Evolutionary conservation across 2,797 vertebrate species (phyloP).

Genomic region (Myotis myotis): DNA sequence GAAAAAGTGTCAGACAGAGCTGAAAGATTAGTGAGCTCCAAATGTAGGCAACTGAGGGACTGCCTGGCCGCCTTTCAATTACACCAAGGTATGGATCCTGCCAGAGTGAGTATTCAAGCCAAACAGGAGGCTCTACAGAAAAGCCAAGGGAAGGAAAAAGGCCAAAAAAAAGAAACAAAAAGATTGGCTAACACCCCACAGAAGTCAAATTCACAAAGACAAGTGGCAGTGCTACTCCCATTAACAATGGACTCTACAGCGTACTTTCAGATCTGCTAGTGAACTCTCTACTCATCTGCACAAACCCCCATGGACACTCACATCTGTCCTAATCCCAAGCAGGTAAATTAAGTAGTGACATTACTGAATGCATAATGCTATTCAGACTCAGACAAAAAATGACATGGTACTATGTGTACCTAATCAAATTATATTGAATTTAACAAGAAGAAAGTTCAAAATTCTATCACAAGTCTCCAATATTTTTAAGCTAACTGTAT

Average conservation of each 20-base stretch:
- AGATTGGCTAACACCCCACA: background rate
- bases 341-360: background rate
- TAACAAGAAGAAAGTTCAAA: background rate
- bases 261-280: background rate
- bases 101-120: background rate
- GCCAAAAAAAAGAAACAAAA: background rate
- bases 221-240: background rate
- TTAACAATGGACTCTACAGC: background rate
- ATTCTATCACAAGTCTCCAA: background rate
- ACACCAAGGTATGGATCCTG: background rate
- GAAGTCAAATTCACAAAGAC: background rate
- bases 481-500: slow-evolving; percentile 5
- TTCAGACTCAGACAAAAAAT: background rate
- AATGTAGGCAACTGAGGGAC: background rate
- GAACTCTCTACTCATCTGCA: background rate
- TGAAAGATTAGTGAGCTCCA: background rate
- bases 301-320: background rate
- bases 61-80: background rate
- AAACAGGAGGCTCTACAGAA: background rate
- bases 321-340: background rate
- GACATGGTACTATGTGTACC: background rate
- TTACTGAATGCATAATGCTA: background rate
- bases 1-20: background rate
- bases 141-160: background rate
- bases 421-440: background rate